Evolutionary conservation across 2,888 invertebrate genomes (phyloP).

Genomic region (Anarsia innoxiella): DNA sequence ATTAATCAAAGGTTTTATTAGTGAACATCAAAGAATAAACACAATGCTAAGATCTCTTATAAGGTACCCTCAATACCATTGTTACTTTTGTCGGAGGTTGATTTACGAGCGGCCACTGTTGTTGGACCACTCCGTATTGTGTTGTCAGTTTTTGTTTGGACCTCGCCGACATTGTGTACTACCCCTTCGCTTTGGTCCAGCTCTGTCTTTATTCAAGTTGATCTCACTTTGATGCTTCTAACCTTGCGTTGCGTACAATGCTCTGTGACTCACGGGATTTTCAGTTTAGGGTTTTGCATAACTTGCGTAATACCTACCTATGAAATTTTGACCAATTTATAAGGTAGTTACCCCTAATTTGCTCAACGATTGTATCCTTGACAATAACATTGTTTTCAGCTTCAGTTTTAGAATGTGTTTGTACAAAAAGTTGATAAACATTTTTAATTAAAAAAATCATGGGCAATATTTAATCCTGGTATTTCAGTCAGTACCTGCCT

Average conservation of each 20-base stretch:
- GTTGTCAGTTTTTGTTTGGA: conserved; percentile 72
- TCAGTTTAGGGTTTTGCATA: too few species aligned
- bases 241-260: conserved; percentile 51
- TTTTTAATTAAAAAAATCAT: too few species aligned
- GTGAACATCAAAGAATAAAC: conserved; percentile 73
- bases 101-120: conserved; percentile 75
- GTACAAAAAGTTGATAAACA: too few species aligned
- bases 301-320: too few species aligned
- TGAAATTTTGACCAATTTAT: too few species aligned
- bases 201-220: conserved; percentile 64
- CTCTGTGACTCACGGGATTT: conserved; percentile 32
- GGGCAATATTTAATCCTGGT: too few species aligned
- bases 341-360: too few species aligned
- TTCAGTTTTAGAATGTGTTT: too few species aligned
- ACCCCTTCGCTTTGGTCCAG: conserved; percentile 64
- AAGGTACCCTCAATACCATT: conserved; percentile 75
- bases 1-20: conserved; percentile 76
- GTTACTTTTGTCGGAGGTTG: conserved; percentile 74
- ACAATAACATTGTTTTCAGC: too few species aligned
- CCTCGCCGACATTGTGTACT: conserved; percentile 69
- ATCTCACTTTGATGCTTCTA: conserved; percentile 70
- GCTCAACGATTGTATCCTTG: too few species aligned
- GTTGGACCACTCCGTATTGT: conserved; percentile 70
- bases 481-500: too few species aligned
- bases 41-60: conserved; percentile 75